phyloP scores from a whole-genome alignment of 2,888 invertebrate species.

The Encarsia formosa region DNA sequence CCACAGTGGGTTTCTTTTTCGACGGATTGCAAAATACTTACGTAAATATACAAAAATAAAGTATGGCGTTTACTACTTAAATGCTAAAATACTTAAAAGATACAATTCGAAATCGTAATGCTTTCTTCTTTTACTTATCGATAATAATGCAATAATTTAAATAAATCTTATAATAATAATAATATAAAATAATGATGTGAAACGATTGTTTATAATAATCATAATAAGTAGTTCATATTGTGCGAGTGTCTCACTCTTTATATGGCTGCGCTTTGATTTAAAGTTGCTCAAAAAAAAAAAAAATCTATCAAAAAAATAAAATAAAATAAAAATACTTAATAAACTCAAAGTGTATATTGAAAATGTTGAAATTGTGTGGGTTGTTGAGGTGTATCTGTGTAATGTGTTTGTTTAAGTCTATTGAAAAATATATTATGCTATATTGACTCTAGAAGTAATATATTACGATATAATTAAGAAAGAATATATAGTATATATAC shows the following conservation, averaged over 20 bases:
- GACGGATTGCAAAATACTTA: conserved; percentile 14
- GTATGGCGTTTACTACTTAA: conserved; percentile 27
- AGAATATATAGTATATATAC: too few relatives aligned
- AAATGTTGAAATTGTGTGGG: conserved; percentile 1
- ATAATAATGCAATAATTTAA: conserved; percentile 12
- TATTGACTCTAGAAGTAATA: conserved; percentile 1
- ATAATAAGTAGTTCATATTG: conserved; percentile 20
- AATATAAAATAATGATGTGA: conserved; percentile 11
- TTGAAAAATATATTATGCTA: not conserved
- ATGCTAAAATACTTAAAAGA: conserved; percentile 26
- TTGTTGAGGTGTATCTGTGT: not conserved
- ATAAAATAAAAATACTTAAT: not conserved
- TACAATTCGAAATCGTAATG: conserved; percentile 15
- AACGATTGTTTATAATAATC: conserved; percentile 11
- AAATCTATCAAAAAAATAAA: too few relatives aligned
- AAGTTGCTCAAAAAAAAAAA: conserved; percentile 3
- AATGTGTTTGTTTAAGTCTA: not conserved
- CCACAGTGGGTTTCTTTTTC: not conserved
- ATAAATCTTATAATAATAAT: conserved; percentile 12
- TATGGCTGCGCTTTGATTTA: conserved; percentile 29
- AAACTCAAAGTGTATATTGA: conserved; percentile 18
- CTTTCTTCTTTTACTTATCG: conserved; percentile 1
- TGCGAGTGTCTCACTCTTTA: conserved; percentile 24
- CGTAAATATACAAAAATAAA: conserved; percentile 25
- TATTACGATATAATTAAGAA: conserved; percentile 7